phyloP scores from a whole-genome alignment of 1,140 invertebrate species.

The Lerema accius region DNA sequence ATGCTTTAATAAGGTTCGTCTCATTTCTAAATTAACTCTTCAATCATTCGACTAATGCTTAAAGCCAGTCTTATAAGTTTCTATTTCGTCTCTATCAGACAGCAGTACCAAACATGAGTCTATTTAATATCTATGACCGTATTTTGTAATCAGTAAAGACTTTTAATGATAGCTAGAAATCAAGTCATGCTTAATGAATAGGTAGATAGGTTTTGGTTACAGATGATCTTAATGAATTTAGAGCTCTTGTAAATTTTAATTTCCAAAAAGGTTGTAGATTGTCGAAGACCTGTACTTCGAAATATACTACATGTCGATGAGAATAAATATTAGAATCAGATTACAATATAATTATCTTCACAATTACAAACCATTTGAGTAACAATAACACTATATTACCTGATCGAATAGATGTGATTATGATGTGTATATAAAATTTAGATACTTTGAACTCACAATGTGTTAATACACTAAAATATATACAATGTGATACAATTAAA shows the following conservation, averaged over 20 bases:
- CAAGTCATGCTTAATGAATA: background rate
- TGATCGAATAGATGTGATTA: background rate
- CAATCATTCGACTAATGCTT: slow-evolving; percentile 1
- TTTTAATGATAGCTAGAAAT: background rate
- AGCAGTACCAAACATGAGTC: slow-evolving; percentile 11
- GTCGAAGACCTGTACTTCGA: no score
- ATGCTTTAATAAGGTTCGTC: slow-evolving; percentile 4
- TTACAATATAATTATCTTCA: background rate
- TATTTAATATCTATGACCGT: background rate
- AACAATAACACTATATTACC: background rate
- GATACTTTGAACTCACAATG: background rate
- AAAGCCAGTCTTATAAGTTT: slow-evolving; percentile 5
- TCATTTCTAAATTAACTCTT: slow-evolving; percentile 14
- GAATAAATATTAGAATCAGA: background rate
- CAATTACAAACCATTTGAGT: background rate
- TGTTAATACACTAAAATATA: slow-evolving; percentile 23
- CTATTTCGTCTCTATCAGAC: slow-evolving; percentile 3
- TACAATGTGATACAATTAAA: slow-evolving; percentile 17
- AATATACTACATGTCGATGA: background rate
- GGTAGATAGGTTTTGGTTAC: background rate
- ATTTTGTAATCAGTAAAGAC: background rate
- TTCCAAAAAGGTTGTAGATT: no score
- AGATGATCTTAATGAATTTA: background rate
- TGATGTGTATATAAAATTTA: slow-evolving; percentile 7
- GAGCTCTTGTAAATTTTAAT: background rate